Base-by-base conservation (phyloP, 2,797 vertebrate genomes). In the Catostomus latipinnis region DNA sequence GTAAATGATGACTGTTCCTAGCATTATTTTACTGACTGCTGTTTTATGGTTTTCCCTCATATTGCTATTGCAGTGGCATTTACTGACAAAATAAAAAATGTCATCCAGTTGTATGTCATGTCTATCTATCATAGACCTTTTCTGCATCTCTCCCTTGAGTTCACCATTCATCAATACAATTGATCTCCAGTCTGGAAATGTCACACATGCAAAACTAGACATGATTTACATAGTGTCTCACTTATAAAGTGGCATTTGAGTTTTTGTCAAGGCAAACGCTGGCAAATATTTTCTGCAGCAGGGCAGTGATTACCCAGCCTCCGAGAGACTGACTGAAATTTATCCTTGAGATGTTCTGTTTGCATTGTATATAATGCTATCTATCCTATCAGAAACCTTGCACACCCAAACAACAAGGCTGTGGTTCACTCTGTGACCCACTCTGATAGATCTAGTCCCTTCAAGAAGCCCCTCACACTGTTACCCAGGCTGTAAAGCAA, bases 131-230 rank as follows among this genome's bases (percentile, higher is more conserved):
- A 66, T n/a, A 34, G 77, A 66, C 53, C n/a, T 50, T 52, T 54
- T 43, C 52, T 52, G 62, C 43, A 1, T 75, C 46, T 61, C 82
- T 87, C 86, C 76, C 85, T 69, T 86, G 87, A 87, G 85, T 76
- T 81, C 43, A 54, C 12, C 8, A 16, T 56, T 43, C 11, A 65
- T 76, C 52, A 52, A 53, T 81, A 69, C 50, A 62, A 65, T 83
- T 58, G 57, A 70, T 78, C 58, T 56, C 13, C 34, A 52, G 65
- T 67, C 66, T 67, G 61, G 68, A 80, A 83, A 71, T 71, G 74
- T 77, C 68, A 65, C 53, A 68, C 53, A 56, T 1, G 12, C 34
- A 78, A 71, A 72, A 62, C 50, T 76, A 57, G 74, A 76, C 69
- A 49, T 71, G 69, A 65, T 72, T 48, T 61, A 65, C 69, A 69